Conservation (phyloP, 2,113 vertebrate genomes). For the Acrocephalus kingi region DNA sequence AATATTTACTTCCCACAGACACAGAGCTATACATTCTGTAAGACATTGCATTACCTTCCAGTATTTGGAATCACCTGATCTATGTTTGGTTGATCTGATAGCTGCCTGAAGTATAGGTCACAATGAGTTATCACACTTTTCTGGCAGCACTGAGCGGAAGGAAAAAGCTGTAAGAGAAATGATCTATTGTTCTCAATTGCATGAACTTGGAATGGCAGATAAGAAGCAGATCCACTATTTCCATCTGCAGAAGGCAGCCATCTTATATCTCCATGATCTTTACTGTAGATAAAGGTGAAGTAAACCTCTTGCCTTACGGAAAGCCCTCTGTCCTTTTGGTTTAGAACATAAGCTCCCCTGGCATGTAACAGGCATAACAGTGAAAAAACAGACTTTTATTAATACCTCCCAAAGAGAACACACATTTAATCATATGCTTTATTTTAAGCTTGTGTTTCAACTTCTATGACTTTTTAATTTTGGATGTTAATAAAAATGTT, state of each 20-base stretch:
- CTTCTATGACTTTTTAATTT: neutral
- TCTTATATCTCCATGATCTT: neutral
- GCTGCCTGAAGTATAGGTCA: slow-evolving; percentile 1
- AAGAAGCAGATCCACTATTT: slow-evolving; percentile 21
- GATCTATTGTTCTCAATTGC: neutral
- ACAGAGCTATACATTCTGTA: neutral
- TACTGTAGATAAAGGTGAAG: neutral
- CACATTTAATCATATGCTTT: neutral
- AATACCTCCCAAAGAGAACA: neutral
- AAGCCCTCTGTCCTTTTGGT: neutral
- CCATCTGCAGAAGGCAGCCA: neutral
- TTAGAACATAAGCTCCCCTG: neutral
- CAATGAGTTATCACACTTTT: slow-evolving; percentile 33
- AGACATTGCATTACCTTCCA: neutral
- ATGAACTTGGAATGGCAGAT: slow-evolving; percentile 18
- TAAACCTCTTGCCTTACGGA: slow-evolving; percentile 8
- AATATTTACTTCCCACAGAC: slow-evolving; percentile 24
- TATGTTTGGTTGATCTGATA: slow-evolving; percentile 18
- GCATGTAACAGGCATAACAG: neutral
- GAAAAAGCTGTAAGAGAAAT: slow-evolving; percentile 14
- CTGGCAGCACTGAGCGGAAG: slow-evolving; percentile 2
- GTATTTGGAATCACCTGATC: neutral
- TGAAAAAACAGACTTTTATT: neutral
- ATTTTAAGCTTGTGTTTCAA: slow-evolving; percentile 5
- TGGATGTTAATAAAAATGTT: slow-evolving; percentile 39